Evolutionary conservation across 2,888 invertebrate species (phyloP).

Genomic region (Phoenoteleia sp.): DNA sequence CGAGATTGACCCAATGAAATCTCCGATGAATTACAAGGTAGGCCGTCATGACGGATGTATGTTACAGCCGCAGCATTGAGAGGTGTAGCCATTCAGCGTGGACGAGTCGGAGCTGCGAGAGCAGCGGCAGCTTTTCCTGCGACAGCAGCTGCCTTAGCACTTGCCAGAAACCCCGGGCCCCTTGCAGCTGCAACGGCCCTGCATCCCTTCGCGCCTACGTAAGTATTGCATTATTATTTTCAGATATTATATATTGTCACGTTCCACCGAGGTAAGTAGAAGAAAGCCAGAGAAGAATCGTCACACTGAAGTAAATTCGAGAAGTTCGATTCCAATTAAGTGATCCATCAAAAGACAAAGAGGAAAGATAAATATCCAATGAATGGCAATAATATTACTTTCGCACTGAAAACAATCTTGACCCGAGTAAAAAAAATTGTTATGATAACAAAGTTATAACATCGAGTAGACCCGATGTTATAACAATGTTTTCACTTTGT

Average conservation of each 20-base stretch:
- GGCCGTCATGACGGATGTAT: slow-evolving; percentile 82
- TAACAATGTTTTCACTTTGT: too few relatives aligned
- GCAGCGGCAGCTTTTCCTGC: slow-evolving; percentile 89
- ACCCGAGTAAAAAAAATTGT: too few relatives aligned
- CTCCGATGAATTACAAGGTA: slow-evolving; percentile 78
- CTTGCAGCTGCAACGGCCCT: slow-evolving; percentile 91
- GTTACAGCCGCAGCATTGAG: slow-evolving; percentile 93
- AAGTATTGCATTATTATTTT: slow-evolving; percentile 87
- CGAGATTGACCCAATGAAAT: slow-evolving; percentile 37
- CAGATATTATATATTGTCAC: slow-evolving; percentile 16
- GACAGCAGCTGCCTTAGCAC: slow-evolving; percentile 91
- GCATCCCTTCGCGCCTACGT: slow-evolving; percentile 95
- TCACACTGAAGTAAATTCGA: too few relatives aligned
- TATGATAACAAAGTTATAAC: too few relatives aligned
- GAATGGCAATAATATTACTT: too few relatives aligned
- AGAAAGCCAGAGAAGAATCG: too few relatives aligned
- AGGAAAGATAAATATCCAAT: too few relatives aligned
- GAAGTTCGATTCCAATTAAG: too few relatives aligned
- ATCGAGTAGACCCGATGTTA: too few relatives aligned
- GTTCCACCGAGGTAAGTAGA: slow-evolving; percentile 30
- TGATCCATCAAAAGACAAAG: too few relatives aligned
- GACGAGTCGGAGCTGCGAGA: slow-evolving; percentile 88
- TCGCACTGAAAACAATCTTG: too few relatives aligned
- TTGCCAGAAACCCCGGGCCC: slow-evolving; percentile 90
- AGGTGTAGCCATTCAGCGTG: slow-evolving; percentile 94